A percentile compares a stretch with the other conserved stretches of the same genome.
Evolutionary conservation across 2,113 vertebrate species (phyloP).

Genomic region (Sinocyclocheilus grahami): DNA sequence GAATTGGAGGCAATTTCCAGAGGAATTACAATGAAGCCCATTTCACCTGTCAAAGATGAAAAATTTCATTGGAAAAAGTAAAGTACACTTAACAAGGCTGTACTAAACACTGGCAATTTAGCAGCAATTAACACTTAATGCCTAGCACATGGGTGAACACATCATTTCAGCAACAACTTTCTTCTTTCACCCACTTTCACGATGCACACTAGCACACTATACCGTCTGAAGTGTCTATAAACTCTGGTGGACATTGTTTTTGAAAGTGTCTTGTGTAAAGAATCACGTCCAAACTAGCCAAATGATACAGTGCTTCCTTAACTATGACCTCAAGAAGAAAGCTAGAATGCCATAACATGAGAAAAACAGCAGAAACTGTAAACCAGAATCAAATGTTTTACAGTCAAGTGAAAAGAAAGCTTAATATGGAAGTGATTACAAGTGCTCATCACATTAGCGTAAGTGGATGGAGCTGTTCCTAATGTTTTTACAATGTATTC

Average conservation of each 20-base stretch:
- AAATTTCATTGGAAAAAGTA: conserved; percentile 78
- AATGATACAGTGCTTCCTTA: neutral
- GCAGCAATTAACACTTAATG: conserved; percentile 80
- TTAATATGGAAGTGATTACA: neutral
- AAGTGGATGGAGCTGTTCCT: neutral
- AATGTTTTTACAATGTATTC: neutral
- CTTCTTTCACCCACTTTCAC: conserved; percentile 45
- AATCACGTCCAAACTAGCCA: neutral
- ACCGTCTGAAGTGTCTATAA: conserved; percentile 19
- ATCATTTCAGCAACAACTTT: conserved; percentile 62
- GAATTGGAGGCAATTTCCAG: conserved; percentile 72
- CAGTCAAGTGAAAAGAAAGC: neutral
- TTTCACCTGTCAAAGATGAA: conserved; percentile 79
- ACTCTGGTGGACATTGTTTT: neutral
- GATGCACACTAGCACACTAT: neutral
- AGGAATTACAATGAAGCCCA: conserved; percentile 76
- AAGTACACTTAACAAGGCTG: conserved; percentile 76
- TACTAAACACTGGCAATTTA: conserved; percentile 74
- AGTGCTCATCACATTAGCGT: neutral
- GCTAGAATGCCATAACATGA: neutral
- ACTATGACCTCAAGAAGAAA: neutral
- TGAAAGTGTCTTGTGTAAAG: neutral
- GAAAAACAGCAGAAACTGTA: neutral
- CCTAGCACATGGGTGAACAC: conserved; percentile 54
- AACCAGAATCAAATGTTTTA: neutral